Base-by-base conservation (phyloP, 2,797 vertebrate species). In the Lepus townsendii region DNA sequence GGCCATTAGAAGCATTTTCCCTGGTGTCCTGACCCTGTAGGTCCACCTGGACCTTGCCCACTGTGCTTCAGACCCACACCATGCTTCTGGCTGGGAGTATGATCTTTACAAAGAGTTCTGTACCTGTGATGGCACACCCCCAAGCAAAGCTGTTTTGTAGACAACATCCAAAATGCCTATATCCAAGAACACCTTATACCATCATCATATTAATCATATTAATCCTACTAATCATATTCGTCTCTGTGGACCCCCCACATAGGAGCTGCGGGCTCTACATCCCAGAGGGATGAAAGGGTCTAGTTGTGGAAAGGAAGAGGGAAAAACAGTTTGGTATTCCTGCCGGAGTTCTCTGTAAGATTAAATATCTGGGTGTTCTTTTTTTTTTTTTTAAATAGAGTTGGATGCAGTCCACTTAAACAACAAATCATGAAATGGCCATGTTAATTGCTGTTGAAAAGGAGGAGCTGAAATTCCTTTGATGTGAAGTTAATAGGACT, bases 401-500 rank as follows among this genome's bases (percentile, higher is more conserved):
- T 38, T 94, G 93, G 88, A 89, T 77, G 83, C 24, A 19, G 7
- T 84, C 60, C 73, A 72, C 57, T 16, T 47, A 24, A 76, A 78
- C 75, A 83, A 90, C 57, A 78, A 65, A 72, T 73, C 73, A 30
- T 27, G 75, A 72, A 76, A 52, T 10, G 76, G 35, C 63, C 73
- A 35, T 50, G 63, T 65, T 96, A 97, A 96, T 96, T 94, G 88
- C 93, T 84, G 38, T 62, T 88, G 94, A 91, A 95, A 97, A 94
- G 93, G 83, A 96, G 89, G 91, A 94, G 26, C 77, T 52, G 89
- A 63, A n/a, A 50, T 91, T 38, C 26, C 97, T 98, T 97, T 97
- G 97, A 97, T 97, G 96, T 90, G 72, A 80, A 47, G 72, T 83
- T 92, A 96, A 92, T 83, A 96, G 96, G 96, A 69, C 62, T 66